Conservation (phyloP, 2,888 invertebrate species). For the Volucella bombylans region DNA sequence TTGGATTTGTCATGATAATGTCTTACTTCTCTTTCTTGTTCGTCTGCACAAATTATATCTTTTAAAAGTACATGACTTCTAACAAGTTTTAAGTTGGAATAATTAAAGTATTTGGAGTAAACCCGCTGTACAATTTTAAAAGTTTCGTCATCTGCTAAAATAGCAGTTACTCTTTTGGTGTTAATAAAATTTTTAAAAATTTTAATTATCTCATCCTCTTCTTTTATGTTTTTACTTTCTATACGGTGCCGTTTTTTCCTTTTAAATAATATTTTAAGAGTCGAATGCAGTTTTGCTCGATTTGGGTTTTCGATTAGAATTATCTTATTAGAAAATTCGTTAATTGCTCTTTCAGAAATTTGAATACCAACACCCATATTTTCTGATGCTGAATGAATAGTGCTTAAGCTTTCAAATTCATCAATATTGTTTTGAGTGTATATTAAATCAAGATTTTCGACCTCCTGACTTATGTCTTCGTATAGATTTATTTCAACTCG, state of each 20-base stretch:
- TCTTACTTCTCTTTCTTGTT: slow-evolving; percentile 8
- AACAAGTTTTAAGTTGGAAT: slow-evolving; percentile 40
- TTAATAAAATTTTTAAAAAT: slow-evolving; percentile 23
- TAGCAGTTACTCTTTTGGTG: slow-evolving; percentile 17
- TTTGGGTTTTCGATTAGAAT: background rate
- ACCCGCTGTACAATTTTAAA: slow-evolving; percentile 51
- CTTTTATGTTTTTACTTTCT: slow-evolving; percentile 10
- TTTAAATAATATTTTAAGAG: slow-evolving; percentile 5
- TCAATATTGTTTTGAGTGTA: slow-evolving; percentile 18
- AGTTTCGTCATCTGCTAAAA: slow-evolving; percentile 35
- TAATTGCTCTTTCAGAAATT: slow-evolving; percentile 18
- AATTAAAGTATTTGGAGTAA: slow-evolving; percentile 51
- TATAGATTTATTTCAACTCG: slow-evolving; percentile 16
- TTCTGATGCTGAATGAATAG: slow-evolving; percentile 7
- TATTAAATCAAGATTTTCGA: background rate
- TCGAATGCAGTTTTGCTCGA: slow-evolving; percentile 2
- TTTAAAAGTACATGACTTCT: slow-evolving; percentile 14
- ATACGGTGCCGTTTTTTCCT: slow-evolving; percentile 15
- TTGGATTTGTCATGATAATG: background rate
- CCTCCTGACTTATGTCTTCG: background rate
- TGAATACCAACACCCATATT: slow-evolving; percentile 29
- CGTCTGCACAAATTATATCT: background rate
- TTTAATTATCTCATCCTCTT: slow-evolving; percentile 21
- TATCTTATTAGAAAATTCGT: slow-evolving; percentile 27
- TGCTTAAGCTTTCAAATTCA: background rate